These are phyloP conservation scores for Gymnogyps californianus DNA, from an alignment of 2,113 vertebrate species.

Conservation along the genomic window DNA sequence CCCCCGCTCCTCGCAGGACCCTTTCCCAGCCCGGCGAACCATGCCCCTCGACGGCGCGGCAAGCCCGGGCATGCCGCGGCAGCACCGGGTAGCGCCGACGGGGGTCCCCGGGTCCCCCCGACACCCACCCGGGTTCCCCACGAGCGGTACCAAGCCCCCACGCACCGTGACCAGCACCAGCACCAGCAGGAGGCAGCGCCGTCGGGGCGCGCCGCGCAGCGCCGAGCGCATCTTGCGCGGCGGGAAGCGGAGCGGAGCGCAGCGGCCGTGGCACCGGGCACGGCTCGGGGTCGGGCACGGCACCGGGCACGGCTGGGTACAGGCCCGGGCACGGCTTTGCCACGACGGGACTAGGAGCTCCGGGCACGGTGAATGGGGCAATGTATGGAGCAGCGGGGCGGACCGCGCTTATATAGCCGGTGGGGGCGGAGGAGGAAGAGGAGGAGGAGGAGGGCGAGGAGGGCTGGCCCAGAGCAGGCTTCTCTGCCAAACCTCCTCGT, in stretches of 20 bases:
- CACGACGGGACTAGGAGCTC: accelerated
- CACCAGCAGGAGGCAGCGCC: not conserved
- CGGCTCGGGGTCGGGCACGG: accelerated
- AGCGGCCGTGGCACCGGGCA: not conserved
- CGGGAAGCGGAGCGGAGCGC: not conserved
- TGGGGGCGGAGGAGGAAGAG: not conserved
- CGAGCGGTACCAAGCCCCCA: accelerated
- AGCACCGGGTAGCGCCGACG: too few relatives aligned
- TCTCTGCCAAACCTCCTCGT: too few relatives aligned
- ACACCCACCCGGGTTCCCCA: too few relatives aligned
- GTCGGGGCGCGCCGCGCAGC: not conserved
- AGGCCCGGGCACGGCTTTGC: accelerated
- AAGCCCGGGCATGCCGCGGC: not conserved
- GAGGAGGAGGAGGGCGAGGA: not conserved
- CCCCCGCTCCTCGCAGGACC: not conserved
- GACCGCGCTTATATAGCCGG: not conserved
- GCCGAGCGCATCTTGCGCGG: not conserved
- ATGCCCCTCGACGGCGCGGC: not conserved
- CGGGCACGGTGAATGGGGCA: accelerated
- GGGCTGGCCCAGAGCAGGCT: not conserved
- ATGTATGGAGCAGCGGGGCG: accelerated
- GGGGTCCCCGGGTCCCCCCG: too few relatives aligned
- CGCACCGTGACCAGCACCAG: not conserved
- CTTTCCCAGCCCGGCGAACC: not conserved
- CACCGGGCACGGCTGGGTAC: not conserved